Percentiles rank a stretch among this genome's conserved stretches.
Conservation (phyloP, 2,888 invertebrate genomes). For the Amblyteles armatorius region DNA sequence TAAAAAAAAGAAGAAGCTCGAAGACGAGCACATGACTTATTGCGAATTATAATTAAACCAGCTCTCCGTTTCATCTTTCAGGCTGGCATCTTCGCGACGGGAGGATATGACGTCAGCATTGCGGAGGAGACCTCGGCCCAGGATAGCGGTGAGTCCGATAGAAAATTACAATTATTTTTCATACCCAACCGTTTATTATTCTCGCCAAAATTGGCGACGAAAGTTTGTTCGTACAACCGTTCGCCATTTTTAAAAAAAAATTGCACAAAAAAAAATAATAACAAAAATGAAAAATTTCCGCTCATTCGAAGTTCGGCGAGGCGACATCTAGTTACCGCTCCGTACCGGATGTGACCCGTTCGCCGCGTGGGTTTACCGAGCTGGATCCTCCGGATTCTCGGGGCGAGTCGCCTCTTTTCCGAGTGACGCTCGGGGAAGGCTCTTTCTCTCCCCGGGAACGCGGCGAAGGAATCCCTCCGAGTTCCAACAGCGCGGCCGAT, state of each 20-base stretch:
- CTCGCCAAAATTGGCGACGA: background rate
- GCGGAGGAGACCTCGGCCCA: constrained; percentile 17
- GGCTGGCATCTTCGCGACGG: constrained; percentile 29
- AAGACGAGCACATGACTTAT: constrained; percentile 7
- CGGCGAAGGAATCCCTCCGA: constrained; percentile 8
- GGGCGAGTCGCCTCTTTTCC: constrained; percentile 35
- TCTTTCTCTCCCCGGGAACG: background rate
- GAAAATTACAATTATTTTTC: background rate
- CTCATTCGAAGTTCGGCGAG: background rate
- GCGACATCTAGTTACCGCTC: constrained; percentile 38
- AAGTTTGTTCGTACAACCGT: background rate
- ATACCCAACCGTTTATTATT: background rate
- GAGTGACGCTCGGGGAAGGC: constrained; percentile 10
- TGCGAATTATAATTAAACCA: constrained; percentile 53
- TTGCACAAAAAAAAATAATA: background rate
- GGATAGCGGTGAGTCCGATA: constrained; percentile 34
- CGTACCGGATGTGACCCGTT: background rate
- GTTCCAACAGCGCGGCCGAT: constrained; percentile 23
- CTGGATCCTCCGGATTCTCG: constrained; percentile 29
- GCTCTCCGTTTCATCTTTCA: constrained; percentile 37
- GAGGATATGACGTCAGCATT: constrained; percentile 57
- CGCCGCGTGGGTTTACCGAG: background rate
- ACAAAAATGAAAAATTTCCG: background rate
- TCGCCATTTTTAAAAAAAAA: background rate
- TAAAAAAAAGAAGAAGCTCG: background rate